Base-by-base conservation (phyloP, 23 tunicate species). In the Diplosoma virens region DNA sequence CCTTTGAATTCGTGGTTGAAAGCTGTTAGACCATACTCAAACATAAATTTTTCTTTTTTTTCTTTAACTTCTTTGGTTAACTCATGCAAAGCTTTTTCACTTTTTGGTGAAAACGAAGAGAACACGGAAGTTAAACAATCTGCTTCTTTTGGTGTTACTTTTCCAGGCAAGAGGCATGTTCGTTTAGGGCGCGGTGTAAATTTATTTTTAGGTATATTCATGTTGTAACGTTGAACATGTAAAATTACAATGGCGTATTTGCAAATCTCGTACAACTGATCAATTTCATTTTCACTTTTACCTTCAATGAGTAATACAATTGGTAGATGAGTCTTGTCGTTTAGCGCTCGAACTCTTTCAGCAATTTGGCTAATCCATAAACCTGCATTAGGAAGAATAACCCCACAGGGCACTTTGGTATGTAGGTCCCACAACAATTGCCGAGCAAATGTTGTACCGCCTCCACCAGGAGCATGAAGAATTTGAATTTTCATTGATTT, bases 371-470 rank as follows among this genome's bases (percentile, higher is more conserved):
- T 16, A 26, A 47, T 34, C 17, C 52, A 25, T 22, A 84, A 5
- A 16, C 36, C 56, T 24, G 34, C n/a, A 28, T 45, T 69, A 0
- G 78, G 67, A 4, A 7, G 23, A 56, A 84, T 58, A 5, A 55
- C 83, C 22, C 78, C 47, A 68, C 90, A 84, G 26, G 90, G 90
- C 24, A 78, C 76, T 16, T 67, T 58, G 18, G 55, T 27, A 3
- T 82, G 70, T 6, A 84, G 58, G 26, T 77, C 67, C 90, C 90
- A 84, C 7, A 84, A 63, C 0, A 84, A 24, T 32, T 70, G 77
- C 7, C 90, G 81, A 68, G 77, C 72, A 56, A 84, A 55, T 23
- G 90, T 84, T 2, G 82, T 77, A 35, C 90, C 90, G 4, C 90
- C 90, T 37, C 90, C 81, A 20, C 90, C 83, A 1, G 90, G 90